Evolutionary conservation across 1,140 invertebrate genomes (phyloP).

Genomic region (Hormaphis cornu): DNA sequence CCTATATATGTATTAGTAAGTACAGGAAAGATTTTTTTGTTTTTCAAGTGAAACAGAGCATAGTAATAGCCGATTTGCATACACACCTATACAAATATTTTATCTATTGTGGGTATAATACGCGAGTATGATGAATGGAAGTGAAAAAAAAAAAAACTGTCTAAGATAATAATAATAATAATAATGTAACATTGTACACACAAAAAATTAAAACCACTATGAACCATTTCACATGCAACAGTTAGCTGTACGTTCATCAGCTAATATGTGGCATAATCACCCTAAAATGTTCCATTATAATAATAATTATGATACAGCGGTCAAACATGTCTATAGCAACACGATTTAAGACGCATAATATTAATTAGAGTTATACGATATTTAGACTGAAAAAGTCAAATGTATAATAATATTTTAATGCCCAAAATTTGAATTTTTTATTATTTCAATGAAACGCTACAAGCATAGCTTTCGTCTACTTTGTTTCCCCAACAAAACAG

Average conservation of each 20-base stretch:
- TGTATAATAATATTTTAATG: background rate
- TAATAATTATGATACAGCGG: background rate
- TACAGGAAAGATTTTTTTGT: background rate
- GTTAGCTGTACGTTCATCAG: slow-evolving; percentile 28
- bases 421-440: slow-evolving; percentile 1
- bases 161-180: background rate
- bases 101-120: too few relatives aligned
- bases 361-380: too few relatives aligned
- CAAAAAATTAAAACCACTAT: slow-evolving; percentile 7
- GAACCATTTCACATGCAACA: slow-evolving; percentile 23
- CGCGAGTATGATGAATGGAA: too few relatives aligned
- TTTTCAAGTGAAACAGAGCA: background rate
- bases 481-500: slow-evolving; percentile 25
- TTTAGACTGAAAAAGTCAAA: too few relatives aligned
- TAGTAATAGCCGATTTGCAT: background rate
- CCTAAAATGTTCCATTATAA: slow-evolving; percentile 15
- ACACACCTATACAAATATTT: background rate
- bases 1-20: too few relatives aligned
- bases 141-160: background rate
- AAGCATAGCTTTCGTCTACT: slow-evolving; percentile 28
- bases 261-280: slow-evolving; percentile 26
- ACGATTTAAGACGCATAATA: background rate
- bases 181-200: background rate
- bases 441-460: slow-evolving; percentile 24
- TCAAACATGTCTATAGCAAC: slow-evolving; percentile 22